These are phyloP conservation scores for Thymallus thymallus DNA, from an alignment of 2,113 vertebrate genomes.

Conservation along the genomic window DNA sequence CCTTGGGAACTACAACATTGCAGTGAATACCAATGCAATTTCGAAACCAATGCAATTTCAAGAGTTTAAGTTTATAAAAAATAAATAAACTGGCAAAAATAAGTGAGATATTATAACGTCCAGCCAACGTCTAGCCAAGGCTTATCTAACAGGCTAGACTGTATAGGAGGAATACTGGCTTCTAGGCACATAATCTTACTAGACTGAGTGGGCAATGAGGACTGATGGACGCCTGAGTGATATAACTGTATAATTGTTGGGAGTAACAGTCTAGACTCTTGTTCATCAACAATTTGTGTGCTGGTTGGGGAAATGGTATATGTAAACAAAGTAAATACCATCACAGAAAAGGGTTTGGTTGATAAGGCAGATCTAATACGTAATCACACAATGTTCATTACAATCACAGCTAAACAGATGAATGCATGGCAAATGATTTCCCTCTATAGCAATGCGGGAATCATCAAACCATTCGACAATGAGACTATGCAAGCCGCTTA, in stretches of 20 bases:
- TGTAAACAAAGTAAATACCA: slow-evolving; percentile 48
- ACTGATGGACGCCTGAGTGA: too few species aligned
- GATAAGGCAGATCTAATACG: neutral
- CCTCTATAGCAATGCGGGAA: slow-evolving; percentile 46
- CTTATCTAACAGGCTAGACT: too few species aligned
- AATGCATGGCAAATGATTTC: neutral
- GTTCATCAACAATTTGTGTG: slow-evolving; percentile 6
- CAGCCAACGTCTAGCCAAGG: too few species aligned
- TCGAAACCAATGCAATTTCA: too few species aligned
- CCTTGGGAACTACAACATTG: too few species aligned
- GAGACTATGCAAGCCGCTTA: slow-evolving; percentile 61
- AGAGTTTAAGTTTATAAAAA: too few species aligned
- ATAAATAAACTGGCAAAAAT: too few species aligned
- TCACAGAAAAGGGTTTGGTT: slow-evolving; percentile 16
- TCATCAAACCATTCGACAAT: slow-evolving; percentile 51
- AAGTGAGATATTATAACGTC: too few species aligned
- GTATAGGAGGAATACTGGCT: too few species aligned
- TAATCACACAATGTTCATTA: slow-evolving; percentile 5
- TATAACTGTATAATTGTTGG: slow-evolving; percentile 34
- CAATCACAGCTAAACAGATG: slow-evolving; percentile 11
- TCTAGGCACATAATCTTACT: too few species aligned
- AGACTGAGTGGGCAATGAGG: too few species aligned
- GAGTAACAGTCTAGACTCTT: slow-evolving; percentile 6
- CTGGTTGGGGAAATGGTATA: slow-evolving; percentile 18
- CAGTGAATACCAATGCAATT: too few species aligned